phyloP scores from a whole-genome alignment of 1,140 invertebrate genomes.

The Anagrus nilaparvatae region DNA sequence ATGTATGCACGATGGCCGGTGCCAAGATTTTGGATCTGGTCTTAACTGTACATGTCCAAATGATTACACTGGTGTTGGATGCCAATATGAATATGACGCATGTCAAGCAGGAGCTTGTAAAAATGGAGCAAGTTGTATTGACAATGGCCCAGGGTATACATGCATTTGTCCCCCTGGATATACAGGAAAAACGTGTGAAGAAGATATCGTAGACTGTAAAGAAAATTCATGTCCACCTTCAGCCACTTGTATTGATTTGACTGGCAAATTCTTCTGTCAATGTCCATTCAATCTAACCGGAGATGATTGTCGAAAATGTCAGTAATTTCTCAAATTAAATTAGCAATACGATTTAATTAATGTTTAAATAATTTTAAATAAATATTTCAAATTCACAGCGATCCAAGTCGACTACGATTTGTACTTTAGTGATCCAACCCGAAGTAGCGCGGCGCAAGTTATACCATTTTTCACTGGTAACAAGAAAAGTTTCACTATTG shows the following conservation, averaged over 20 bases:
- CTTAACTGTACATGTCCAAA: constrained; percentile 84
- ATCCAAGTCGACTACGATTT: constrained; percentile 94
- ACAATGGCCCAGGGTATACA: constrained; percentile 72
- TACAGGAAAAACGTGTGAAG: constrained; percentile 81
- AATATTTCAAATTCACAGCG: constrained; percentile 49
- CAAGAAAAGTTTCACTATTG: constrained; percentile 73
- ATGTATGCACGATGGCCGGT: constrained; percentile 89
- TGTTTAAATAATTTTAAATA: constrained; percentile 2
- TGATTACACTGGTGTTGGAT: constrained; percentile 80
- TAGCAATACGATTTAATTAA: no score
- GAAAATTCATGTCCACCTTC: constrained; percentile 90
- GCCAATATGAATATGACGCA: constrained; percentile 88
- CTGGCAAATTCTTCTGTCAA: constrained; percentile 86
- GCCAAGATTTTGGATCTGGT: constrained; percentile 89
- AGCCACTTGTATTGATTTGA: constrained; percentile 87
- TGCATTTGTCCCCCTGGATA: constrained; percentile 80
- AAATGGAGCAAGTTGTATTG: constrained; percentile 85
- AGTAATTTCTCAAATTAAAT: constrained; percentile 26
- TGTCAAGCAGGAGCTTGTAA: constrained; percentile 79
- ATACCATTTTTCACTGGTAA: constrained; percentile 77
- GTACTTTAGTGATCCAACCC: constrained; percentile 81
- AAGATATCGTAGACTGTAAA: constrained; percentile 86
- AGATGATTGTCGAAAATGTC: constrained; percentile 90
- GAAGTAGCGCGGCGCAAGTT: constrained; percentile 79
- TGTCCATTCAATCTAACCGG: constrained; percentile 94